Base-by-base conservation (phyloP, 2,888 invertebrate genomes). In the Oxyteleia sp. region DNA sequence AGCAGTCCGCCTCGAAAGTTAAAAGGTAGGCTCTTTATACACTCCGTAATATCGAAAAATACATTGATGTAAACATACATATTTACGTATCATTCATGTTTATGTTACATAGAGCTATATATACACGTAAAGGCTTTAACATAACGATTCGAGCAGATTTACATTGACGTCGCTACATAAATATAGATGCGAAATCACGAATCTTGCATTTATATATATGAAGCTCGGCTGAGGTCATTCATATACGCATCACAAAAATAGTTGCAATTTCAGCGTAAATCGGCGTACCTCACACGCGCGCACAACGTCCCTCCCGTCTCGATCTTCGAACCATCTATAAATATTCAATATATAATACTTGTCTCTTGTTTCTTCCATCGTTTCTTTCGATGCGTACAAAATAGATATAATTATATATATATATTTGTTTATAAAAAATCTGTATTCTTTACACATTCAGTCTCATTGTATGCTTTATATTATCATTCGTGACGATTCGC, bases 21-120 rank as follows among this genome's bases (percentile, higher is more conserved):
- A n/a, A 78, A 68, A 63, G 41, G 18, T 53, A 29, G 61, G 59
- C 47, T 69, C 63, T 74, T 68, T 71, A 85, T 81, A 86, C 82
- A 79, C 83, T 85, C 38, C 66, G 69, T 84, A 79, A 87, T 88
- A 87, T 91, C 86, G 88, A 90, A 90, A 91, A 89, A 90, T 88
- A 90, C 88, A 88, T 90, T 87, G 79, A 89, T 88, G 86, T 88
- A 86, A 87, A 87, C 88, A 87, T 88, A 84, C 85, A 84, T 85
- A 64, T 69, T 83, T 87, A 84, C 86, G 66, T 87, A 79, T 85
- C 87, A 85, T 87, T 76, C 82, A 84, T 86, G 85, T 82, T 85
- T 88, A 66, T 74, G 38, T 74, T 72, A 63, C 69, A 84, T 80
- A 66, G 69, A 71, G 68, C 76, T 78, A 83, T 89, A 88, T 86